Evolutionary conservation across 2,888 invertebrate genomes (phyloP).

Genomic region (Caenorhabditis sp.): DNA sequence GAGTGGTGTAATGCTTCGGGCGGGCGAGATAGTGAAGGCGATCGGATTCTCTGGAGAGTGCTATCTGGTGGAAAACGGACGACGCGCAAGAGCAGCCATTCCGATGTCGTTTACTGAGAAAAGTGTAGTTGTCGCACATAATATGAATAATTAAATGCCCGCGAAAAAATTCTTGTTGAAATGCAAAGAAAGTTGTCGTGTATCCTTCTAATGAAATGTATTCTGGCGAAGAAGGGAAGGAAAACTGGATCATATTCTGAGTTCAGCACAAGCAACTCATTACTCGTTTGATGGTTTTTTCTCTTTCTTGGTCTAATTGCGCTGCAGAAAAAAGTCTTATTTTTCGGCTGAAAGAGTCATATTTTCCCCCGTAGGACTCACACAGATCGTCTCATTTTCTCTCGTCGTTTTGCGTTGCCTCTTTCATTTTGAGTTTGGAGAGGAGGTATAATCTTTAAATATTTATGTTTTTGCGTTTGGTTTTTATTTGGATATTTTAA

Average conservation of each 20-base stretch:
- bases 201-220: constrained; percentile 22
- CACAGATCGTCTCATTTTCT: constrained; percentile 26
- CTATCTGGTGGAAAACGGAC: constrained; percentile 58
- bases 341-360: constrained; percentile 15
- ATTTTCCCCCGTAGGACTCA: constrained; percentile 25
- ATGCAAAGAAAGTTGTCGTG: constrained; percentile 4
- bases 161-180: neutral
- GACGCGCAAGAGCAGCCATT: constrained; percentile 53
- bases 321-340: constrained; percentile 22
- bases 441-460: too few species aligned
- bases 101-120: constrained; percentile 65
- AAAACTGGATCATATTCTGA: neutral
- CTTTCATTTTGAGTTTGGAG: constrained; percentile 6
- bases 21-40: constrained; percentile 63
- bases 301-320: too few species aligned
- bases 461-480: too few species aligned
- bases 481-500: too few species aligned
- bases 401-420: constrained; percentile 7
- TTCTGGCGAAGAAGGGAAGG: neutral
- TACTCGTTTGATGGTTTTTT: constrained; percentile 9
- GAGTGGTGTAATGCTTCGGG: constrained; percentile 55
- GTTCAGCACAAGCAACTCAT: neutral
- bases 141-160: constrained; percentile 39
- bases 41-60: constrained; percentile 65
- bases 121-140: constrained; percentile 46